Base-by-base conservation (phyloP, 2,797 vertebrate species). In the Ptychadena robeensis region DNA sequence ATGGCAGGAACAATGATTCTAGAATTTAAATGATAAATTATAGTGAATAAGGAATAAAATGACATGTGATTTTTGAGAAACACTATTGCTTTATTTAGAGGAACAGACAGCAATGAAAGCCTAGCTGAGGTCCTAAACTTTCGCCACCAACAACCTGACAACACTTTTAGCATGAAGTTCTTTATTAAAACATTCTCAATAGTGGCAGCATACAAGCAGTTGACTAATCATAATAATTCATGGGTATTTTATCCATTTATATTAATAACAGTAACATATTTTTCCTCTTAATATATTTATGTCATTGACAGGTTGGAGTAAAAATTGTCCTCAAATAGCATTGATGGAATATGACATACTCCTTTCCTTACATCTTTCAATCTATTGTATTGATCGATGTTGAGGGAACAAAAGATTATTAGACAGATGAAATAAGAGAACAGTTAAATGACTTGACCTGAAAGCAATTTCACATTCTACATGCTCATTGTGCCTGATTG, bases 381-480 rank as follows among this genome's bases (percentile, higher is more conserved):
- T 18, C 44, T 53, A 14, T 1, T 44, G 14, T 44, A 53, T 53
- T 22, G 18, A 53, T 53, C 44, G 18, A 53, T 53, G 0, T 53
- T 53, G 44, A 53, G 18, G 44, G 44, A n/a, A 53, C 44, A 53
- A 15, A 53, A 18, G 44, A 53, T 53, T 53, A 53, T 53, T 53
- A 53, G 18, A 53, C 18, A 53, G 18, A 15, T 22, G 44, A 53
- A 18, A 15, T 18, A 8, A 53, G 44, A 18, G 15, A 44, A 44
- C 18, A 12, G 40, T 53, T 53, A 22, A 53, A 53, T 53, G 15
- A 53, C 44, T 53, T 53, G 18, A 53, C 44, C 44, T n/a, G 15
- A 53, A 53, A 53, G 44, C 44, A 53, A 53, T 53, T n/a, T 53
- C 44, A 53, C 44, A 71, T 71, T 71, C 48, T 25, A 28, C 69